phyloP scores from a whole-genome alignment of 2,113 vertebrate genomes.

The Pseudois nayaur region DNA sequence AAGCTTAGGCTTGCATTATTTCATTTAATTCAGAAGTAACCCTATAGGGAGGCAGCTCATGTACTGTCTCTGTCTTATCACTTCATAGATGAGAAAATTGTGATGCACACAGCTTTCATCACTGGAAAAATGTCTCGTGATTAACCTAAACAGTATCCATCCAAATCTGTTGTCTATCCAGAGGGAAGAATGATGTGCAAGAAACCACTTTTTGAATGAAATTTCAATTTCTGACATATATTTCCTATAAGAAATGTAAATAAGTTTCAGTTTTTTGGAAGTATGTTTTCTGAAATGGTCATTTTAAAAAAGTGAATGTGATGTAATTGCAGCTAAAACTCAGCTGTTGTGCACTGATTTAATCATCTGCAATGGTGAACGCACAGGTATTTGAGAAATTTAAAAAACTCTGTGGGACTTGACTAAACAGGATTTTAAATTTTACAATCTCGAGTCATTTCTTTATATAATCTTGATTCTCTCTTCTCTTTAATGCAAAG shows the following conservation, averaged over 20 bases:
- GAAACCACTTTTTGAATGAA: not conserved
- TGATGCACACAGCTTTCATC: not conserved
- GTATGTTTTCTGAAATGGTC: not conserved
- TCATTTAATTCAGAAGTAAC: not conserved
- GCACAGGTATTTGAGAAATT: not conserved
- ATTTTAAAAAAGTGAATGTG: not conserved
- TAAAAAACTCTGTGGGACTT: constrained; percentile 31
- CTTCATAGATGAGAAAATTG: not conserved
- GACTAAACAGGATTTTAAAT: constrained; percentile 63
- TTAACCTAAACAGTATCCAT: not conserved
- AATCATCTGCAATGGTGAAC: not conserved
- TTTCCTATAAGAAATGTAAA: not conserved
- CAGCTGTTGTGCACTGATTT: not conserved
- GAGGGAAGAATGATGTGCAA: not conserved
- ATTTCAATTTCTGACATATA: not conserved
- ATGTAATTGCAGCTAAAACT: not conserved
- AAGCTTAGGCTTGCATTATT: not conserved
- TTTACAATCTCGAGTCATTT: constrained; percentile 64
- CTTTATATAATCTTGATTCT: constrained; percentile 40
- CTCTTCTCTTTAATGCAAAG: not conserved
- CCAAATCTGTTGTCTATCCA: not conserved
- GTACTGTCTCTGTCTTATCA: not conserved
- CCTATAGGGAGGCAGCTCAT: not conserved
- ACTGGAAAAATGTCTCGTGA: not conserved
- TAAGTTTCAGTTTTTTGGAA: not conserved